These are phyloP conservation scores for Semibalanus balanoides DNA, from an alignment of 1,140 invertebrate genomes.

Conservation along the genomic window DNA sequence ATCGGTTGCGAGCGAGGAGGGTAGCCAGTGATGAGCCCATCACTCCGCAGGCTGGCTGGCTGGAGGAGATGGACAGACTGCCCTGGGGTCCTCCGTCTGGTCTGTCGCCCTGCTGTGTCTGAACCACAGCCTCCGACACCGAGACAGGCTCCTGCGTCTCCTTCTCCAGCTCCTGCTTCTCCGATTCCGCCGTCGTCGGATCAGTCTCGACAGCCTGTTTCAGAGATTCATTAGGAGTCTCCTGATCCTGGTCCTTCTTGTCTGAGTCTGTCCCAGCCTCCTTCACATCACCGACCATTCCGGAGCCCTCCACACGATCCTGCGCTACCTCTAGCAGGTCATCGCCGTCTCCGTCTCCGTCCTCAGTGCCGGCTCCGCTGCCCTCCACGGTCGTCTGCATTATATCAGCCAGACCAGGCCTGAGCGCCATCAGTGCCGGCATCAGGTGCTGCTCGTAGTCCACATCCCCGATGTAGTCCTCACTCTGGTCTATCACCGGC, in stretches of 20 bases:
- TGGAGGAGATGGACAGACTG: conserved; percentile 9
- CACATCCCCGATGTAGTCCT: conserved; percentile 4
- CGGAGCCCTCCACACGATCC: background rate
- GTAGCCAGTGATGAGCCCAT: background rate
- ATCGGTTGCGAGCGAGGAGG: background rate
- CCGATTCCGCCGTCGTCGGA: no score
- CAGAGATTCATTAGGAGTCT: no score
- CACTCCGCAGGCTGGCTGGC: conserved; percentile 11
- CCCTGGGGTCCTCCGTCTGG: conserved; percentile 39
- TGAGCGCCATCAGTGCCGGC: background rate
- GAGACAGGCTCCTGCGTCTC: background rate
- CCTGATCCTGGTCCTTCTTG: no score
- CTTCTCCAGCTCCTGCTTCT: no score
- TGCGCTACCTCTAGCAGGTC: background rate
- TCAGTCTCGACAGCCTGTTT: no score
- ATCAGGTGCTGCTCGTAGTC: background rate
- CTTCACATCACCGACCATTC: no score
- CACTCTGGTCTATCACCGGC: background rate
- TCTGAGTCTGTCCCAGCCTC: no score
- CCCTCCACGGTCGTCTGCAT: background rate
- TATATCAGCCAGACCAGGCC: no score
- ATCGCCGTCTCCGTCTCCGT: background rate
- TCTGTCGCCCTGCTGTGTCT: background rate
- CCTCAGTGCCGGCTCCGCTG: background rate
- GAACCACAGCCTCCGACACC: background rate